Evolutionary conservation across 2,113 vertebrate species (phyloP), one percentile per base, ranked within the genome.

Genomic region (Dasyornis broadbenti): DNA sequence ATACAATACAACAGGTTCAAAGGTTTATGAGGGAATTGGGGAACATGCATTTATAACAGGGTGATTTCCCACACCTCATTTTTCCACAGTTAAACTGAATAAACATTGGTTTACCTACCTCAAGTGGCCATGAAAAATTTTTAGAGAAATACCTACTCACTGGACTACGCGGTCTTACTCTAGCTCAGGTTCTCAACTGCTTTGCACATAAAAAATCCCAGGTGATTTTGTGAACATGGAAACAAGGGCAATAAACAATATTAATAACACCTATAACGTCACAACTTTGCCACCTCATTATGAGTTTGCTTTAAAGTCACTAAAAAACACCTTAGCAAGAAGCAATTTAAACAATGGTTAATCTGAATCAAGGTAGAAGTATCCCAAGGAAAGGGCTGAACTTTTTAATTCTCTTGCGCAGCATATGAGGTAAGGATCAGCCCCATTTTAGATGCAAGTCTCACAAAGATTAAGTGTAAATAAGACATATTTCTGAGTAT

Each of bases 391-490:
- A 22, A 86, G 9, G 13, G 10, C 0, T 85, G 42, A 11, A 39
- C 31, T 85, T 52, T 63, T 81, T 33, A 47, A 56, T 72, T 82
- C 64, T 78, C 45, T 52, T 42, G 47, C 44, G 68, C 16, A 68
- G 42, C 28, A 57, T 19, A 68, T 10, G 57, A 76, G 35, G 11
- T 83, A 39, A 81, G 28, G 33, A 63, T 61, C 66, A 66, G 40
- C 33, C 44, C 11, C 27, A 79, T 59, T 90, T 77, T 45, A 82
- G 12, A 77, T 23, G 13, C 31, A 91, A 77, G 30, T 49, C 22
- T 77, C 42, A 76, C 37, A 59, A 76, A 96, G 95, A 86, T 11
- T 42, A 70, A 57, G 47, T 57, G 53, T 57, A 92, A 95, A 88
- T 52, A 90, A 88, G 90, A 59, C 39, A 52, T 53, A 72, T 71